Conservation (phyloP, 2,113 vertebrate genomes). For the Struthidea cinerea region DNA sequence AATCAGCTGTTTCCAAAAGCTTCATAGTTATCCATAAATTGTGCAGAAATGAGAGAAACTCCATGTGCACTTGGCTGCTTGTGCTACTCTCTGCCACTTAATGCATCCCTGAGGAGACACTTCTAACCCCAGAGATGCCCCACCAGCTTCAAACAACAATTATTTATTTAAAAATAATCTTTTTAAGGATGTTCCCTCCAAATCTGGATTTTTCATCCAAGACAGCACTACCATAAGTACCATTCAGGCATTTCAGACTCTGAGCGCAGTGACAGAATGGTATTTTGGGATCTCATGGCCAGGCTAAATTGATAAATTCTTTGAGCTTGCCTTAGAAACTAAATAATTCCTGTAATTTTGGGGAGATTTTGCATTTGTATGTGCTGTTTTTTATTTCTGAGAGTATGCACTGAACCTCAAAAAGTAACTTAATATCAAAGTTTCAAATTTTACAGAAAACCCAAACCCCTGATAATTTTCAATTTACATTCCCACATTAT, state of each 20-base stretch:
- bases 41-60: neutral
- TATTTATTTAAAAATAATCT: neutral
- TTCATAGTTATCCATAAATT: neutral
- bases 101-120: neutral
- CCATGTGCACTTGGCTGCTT: rapidly evolving
- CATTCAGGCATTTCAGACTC: neutral
- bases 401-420: neutral
- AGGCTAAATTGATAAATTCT: neutral
- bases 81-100: neutral
- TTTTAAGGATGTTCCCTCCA: neutral
- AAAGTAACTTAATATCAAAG: neutral
- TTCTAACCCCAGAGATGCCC: neutral
- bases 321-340: neutral
- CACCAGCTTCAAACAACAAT: neutral
- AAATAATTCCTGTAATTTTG: neutral
- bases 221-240: neutral
- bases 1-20: rapidly evolving
- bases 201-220: neutral
- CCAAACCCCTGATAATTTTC: neutral
- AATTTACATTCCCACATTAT: neutral
- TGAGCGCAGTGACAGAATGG: too few species aligned
- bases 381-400: neutral
- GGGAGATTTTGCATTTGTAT: neutral
- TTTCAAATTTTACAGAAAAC: neutral
- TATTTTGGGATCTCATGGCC: neutral